Evolutionary conservation across 2,113 vertebrate species (phyloP).

Genomic region (Tiliqua scincoides): DNA sequence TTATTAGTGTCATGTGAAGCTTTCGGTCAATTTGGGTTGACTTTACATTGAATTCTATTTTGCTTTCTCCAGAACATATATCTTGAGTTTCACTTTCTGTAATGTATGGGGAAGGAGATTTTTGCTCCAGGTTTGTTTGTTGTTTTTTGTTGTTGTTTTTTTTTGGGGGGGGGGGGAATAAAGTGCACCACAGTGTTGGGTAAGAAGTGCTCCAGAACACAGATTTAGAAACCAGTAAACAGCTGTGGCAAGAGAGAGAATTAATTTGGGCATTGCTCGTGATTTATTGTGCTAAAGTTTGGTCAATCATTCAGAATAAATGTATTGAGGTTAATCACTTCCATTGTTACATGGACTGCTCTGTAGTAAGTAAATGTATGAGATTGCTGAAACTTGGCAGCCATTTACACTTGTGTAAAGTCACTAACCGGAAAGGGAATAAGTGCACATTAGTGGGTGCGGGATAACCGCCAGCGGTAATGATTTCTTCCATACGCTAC

Average conservation of each 20-base stretch:
- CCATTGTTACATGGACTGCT: constrained; percentile 4
- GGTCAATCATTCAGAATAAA: constrained; percentile 36
- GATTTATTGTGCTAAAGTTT: constrained; percentile 40
- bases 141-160: no score
- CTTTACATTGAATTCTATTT: constrained; percentile 12
- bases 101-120: not conserved
- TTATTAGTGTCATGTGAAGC: constrained; percentile 19
- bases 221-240: constrained; percentile 33
- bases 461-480: not conserved
- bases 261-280: constrained; percentile 30
- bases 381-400: constrained; percentile 1
- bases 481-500: not conserved
- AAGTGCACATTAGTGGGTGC: not conserved
- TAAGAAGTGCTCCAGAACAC: constrained; percentile 21
- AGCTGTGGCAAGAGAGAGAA: constrained; percentile 7
- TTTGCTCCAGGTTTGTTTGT: constrained; percentile 14
- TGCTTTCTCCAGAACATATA: constrained; percentile 10
- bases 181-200: not conserved
- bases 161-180: no score
- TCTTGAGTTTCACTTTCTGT: constrained; percentile 5
- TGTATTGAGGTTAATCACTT: not conserved
- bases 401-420: not conserved
- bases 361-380: not conserved
- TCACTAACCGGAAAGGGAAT: not conserved
- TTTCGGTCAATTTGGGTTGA: not conserved